These are phyloP conservation scores for Eustalomyia histrio DNA, from an alignment of 2,888 invertebrate species.

Conservation along the genomic window DNA sequence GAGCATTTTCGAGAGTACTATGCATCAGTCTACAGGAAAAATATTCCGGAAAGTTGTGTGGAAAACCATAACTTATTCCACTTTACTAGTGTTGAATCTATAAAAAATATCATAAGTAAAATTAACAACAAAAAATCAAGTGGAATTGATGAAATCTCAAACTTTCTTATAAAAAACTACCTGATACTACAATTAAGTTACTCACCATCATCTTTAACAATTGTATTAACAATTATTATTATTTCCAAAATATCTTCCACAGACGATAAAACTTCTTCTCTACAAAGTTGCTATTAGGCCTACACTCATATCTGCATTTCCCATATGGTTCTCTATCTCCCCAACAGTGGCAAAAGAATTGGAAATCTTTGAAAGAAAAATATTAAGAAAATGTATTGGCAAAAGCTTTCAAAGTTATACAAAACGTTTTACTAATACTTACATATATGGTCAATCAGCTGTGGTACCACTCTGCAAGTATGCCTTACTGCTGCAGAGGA, in stretches of 20 bases:
- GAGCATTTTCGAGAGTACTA: background rate
- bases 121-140: slow-evolving; percentile 39
- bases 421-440: slow-evolving; percentile 3
- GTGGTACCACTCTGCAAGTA: background rate
- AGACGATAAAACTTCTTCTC: background rate
- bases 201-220: too few species aligned
- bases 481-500: background rate
- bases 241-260: slow-evolving; percentile 9
- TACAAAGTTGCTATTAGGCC: background rate
- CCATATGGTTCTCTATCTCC: slow-evolving; percentile 20
- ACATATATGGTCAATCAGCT: background rate
- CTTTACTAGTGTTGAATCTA: background rate
- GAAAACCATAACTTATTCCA: slow-evolving; percentile 8
- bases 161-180: too few species aligned
- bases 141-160: slow-evolving; percentile 20
- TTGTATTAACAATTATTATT: slow-evolving; percentile 29
- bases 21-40: background rate
- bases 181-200: too few species aligned
- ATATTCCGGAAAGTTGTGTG: background rate
- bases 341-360: slow-evolving; percentile 18
- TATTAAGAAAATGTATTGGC: slow-evolving; percentile 5
- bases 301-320: slow-evolving; percentile 1
- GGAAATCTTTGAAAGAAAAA: too few species aligned
- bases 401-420: background rate
- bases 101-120: slow-evolving; percentile 9